These are phyloP conservation scores for Tympanuchus pallidicinctus DNA, from an alignment of 2,113 vertebrate genomes.

Conservation along the genomic window DNA sequence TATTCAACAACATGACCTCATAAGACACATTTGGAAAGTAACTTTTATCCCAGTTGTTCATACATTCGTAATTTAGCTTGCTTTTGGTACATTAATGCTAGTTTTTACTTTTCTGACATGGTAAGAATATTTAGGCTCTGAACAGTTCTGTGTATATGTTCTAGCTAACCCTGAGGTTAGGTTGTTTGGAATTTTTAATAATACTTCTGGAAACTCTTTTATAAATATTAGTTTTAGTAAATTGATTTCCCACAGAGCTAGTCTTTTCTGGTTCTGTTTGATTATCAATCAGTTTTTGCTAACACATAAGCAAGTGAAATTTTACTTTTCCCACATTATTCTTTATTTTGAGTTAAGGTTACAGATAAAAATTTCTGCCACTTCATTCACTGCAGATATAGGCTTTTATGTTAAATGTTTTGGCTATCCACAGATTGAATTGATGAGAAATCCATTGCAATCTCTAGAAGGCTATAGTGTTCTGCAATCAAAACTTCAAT, in stretches of 20 bases:
- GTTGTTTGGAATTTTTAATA: not conserved
- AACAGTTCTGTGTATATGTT: not conserved
- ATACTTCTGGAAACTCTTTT: not conserved
- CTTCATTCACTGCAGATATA: not conserved
- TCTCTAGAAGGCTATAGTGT: not conserved
- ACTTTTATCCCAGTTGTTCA: not conserved
- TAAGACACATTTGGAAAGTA: not conserved
- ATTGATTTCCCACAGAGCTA: not conserved
- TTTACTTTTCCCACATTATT: not conserved
- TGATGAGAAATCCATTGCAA: not conserved
- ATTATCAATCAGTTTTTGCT: not conserved
- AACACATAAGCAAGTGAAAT: not conserved
- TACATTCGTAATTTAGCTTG: conserved; percentile 16
- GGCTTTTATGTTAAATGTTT: not conserved
- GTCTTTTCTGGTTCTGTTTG: not conserved
- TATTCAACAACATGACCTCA: conserved; percentile 38
- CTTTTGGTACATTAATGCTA: not conserved
- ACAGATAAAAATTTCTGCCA: not conserved
- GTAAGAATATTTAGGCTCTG: conserved; percentile 2
- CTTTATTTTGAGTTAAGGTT: not conserved
- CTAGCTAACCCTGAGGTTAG: not conserved
- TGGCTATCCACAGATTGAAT: not conserved
- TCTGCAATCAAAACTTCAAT: not conserved
- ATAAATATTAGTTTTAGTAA: conserved; percentile 7
- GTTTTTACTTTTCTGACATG: not conserved